These are phyloP conservation scores for Pseudomugil tenellus DNA, from an alignment of 2,797 vertebrate genomes.

Conservation along the genomic window DNA sequence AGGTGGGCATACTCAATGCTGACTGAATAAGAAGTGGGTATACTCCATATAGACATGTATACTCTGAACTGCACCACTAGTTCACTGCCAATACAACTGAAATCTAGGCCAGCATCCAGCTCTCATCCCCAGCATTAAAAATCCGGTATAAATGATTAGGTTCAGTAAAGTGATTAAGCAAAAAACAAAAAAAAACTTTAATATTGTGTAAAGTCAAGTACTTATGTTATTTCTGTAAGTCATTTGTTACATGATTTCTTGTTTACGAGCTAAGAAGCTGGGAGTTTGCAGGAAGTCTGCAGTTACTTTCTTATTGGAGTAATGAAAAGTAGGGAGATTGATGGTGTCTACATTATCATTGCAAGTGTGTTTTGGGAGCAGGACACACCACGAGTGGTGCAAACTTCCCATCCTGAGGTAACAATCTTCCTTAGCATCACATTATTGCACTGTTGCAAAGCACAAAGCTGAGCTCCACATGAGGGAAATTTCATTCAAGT, in stretches of 20 bases:
- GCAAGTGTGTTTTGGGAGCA: conserved; percentile 25
- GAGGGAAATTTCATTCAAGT: conserved; percentile 15
- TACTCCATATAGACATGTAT: too few relatives aligned
- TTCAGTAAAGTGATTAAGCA: too few relatives aligned
- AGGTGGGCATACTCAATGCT: too few relatives aligned
- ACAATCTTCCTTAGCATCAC: conserved; percentile 39
- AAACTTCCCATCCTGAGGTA: conserved; percentile 45
- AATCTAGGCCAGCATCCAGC: too few relatives aligned
- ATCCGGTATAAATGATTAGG: too few relatives aligned
- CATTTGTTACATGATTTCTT: conserved; percentile 16
- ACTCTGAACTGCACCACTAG: too few relatives aligned
- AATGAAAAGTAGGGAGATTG: conserved; percentile 56
- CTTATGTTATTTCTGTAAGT: conserved; percentile 10
- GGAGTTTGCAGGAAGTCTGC: conserved; percentile 30
- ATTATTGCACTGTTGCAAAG: conserved; percentile 50
- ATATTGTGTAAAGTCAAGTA: background rate
- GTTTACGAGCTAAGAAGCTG: conserved; percentile 35
- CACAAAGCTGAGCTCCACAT: background rate
- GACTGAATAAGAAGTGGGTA: too few relatives aligned
- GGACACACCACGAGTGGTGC: conserved; percentile 8
- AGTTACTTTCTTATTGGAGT: conserved; percentile 26
- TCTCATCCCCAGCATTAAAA: too few relatives aligned
- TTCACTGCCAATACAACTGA: too few relatives aligned
- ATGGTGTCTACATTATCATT: conserved; percentile 42
- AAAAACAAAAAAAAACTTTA: too few relatives aligned